A percentile compares a stretch with the other conserved stretches of the same genome.
phyloP scores from a whole-genome alignment of 2,797 vertebrate species.

The Clarias platycephalus region DNA sequence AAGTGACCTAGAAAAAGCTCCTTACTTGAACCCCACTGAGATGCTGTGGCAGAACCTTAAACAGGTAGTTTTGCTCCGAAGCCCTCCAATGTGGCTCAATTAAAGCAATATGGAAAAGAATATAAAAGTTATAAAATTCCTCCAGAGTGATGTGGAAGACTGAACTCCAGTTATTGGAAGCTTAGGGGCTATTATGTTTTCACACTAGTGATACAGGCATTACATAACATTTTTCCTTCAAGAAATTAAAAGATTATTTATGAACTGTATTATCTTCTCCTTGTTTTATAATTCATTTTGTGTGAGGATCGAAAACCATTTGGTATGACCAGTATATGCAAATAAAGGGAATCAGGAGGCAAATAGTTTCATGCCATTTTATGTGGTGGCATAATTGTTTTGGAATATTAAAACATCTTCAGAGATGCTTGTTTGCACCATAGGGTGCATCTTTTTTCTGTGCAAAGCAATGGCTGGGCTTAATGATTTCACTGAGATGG shows the following conservation, averaged over 20 bases:
- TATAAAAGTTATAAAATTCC: not conserved
- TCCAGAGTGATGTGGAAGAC: not conserved
- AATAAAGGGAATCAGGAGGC: not conserved
- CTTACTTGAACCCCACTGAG: not conserved
- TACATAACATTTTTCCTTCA: not conserved
- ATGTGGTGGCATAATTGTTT: not conserved
- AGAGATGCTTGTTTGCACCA: not conserved
- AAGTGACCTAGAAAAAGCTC: not conserved
- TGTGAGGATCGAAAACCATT: not conserved
- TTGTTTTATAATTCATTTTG: not conserved
- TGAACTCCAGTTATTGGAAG: constrained; percentile 1
- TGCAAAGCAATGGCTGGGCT: not conserved
- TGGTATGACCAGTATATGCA: not conserved
- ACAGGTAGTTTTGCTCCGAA: not conserved
- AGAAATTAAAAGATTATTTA: not conserved
- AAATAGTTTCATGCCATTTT: not conserved
- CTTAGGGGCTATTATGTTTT: not conserved
- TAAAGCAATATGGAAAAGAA: not conserved
- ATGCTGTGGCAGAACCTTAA: not conserved
- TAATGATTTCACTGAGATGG: not conserved
- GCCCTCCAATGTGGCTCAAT: not conserved
- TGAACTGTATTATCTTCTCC: not conserved
- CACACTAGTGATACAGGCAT: not conserved
- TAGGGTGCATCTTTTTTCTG: not conserved
- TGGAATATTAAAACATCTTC: not conserved